Conservation (phyloP, 2,888 invertebrate species). For the Lamellibrachia columna region DNA sequence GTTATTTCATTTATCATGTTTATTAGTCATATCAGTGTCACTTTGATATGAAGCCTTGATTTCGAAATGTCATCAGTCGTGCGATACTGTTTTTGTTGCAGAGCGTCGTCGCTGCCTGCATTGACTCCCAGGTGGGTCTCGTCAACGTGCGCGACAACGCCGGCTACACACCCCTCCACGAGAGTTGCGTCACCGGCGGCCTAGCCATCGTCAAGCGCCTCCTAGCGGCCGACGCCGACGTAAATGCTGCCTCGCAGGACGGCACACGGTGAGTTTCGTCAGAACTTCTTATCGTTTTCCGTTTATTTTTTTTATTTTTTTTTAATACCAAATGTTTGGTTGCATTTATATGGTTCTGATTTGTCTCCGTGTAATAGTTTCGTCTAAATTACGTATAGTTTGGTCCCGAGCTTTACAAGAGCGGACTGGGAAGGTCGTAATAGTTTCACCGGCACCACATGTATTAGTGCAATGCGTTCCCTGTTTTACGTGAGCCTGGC, state of each 20-base stretch:
- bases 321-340: background rate
- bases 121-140: constrained; percentile 87
- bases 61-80: background rate
- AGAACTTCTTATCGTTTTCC: background rate
- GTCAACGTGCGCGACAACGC: constrained; percentile 92
- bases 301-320: background rate
- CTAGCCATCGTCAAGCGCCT: constrained; percentile 85
- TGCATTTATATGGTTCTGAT: background rate
- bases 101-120: constrained; percentile 90
- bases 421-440: background rate
- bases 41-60: background rate
- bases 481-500: background rate
- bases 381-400: background rate
- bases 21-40: background rate
- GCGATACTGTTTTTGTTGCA: constrained; percentile 56
- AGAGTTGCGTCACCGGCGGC: constrained; percentile 89
- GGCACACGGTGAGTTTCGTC: constrained; percentile 71
- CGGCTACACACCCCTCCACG: constrained; percentile 84
- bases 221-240: constrained; percentile 88
- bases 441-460: background rate
- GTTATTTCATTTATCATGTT: background rate
- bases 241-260: constrained; percentile 89
- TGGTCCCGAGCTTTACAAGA: background rate
- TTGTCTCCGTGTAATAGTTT: background rate
- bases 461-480: background rate